A percentile compares a stretch with the other conserved stretches of the same genome.
Conservation (phyloP, 92 coral and sea anemone species). For the Porites divaricata region DNA sequence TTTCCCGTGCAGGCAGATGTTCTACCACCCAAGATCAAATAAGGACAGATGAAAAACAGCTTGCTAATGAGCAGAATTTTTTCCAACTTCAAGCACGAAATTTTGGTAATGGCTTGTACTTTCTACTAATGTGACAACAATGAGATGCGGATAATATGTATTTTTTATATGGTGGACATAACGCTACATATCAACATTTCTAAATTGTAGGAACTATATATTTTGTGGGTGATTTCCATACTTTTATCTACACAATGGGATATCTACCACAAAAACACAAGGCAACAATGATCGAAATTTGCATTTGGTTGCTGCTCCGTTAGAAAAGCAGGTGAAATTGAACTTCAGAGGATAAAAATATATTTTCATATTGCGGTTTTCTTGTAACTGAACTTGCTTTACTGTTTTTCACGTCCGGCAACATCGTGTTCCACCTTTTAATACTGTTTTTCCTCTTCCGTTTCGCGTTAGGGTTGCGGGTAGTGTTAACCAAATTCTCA, state of each 20-base stretch:
- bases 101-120: conserved; percentile 30
- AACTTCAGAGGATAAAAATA: neutral
- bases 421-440: neutral
- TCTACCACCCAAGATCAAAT: conserved; percentile 29
- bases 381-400: neutral
- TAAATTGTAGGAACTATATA: neutral
- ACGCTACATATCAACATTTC: neutral
- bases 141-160: neutral
- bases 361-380: neutral
- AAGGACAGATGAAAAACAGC: conserved; percentile 34
- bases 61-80: conserved; percentile 35
- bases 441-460: neutral
- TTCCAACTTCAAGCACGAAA: conserved; percentile 35
- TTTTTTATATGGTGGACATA: too few species aligned
- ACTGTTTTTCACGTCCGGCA: neutral
- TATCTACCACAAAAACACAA: conserved; percentile 14
- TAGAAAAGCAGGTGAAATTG: conserved; percentile 10
- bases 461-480: neutral
- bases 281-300: neutral
- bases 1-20: conserved; percentile 39
- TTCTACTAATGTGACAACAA: conserved; percentile 7
- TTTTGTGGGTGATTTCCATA: conserved; percentile 27
- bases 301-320: conserved; percentile 2
- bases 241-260: conserved; percentile 25
- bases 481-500: neutral